Evolutionary conservation across 2,797 vertebrate genomes (phyloP), one percentile per base, ranked within the genome.

Genomic region (Vespertilio murinus): DNA sequence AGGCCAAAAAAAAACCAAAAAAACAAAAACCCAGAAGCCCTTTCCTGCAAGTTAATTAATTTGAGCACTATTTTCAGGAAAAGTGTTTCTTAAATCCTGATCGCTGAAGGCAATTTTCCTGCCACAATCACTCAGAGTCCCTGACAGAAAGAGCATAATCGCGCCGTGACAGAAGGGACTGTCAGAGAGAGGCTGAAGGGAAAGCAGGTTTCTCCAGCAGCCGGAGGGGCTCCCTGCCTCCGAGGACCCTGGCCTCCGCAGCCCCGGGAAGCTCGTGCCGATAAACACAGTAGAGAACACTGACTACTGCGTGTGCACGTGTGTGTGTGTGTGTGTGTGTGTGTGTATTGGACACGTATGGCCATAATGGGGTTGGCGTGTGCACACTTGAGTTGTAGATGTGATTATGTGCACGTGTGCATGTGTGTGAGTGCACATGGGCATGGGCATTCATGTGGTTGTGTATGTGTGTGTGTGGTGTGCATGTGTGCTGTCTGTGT

Each of bases 41-140:
- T 92, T 97, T 97, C 95, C 96, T 97, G 95, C 16, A 90, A 95
- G 97, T 98, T 98, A 98, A 98, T 98, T 98, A 98, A 98, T 98
- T 98, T 97, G 93, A 98, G 90, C 64, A 95, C 96, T 97, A 97
- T 96, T 98, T 97, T 97, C 97, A 96, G 96, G 97, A 96, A 97
- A 97, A 95, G 94, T 77, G 16, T 96, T 96, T 97, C 92, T 97
- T 93, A 97, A 98, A 97, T 98, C 96, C 98, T 94, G 91, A 81
- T 80, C 93, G 95, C 98, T 93, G 94, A 89, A 98, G 97, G 98
- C 98, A 98, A 97, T 98, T 98, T 98, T 95, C 98, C 97, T 94
- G 0, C 47, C 61, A 92, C 98, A 97, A 92, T 98, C 97, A 40
- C 92, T 98, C 97, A 71, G 96, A 56, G 96, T 97, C 97, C 96